Evolutionary conservation across 2,888 invertebrate genomes (phyloP).

Genomic region (Eremobia ochroleuca): DNA sequence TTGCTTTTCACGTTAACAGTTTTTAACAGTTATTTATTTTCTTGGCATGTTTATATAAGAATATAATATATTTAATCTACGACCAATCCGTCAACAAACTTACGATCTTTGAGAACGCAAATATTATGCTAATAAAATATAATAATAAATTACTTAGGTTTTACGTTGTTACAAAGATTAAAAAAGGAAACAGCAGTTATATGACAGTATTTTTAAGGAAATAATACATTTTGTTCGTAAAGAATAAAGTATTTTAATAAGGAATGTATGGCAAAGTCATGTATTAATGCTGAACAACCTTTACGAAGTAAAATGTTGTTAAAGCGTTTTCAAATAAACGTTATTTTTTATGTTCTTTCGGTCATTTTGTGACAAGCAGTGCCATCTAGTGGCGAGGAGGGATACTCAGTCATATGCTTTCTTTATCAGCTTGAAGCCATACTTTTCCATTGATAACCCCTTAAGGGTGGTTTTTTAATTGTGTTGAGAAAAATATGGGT

Average conservation of each 20-base stretch:
- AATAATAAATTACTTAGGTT: constrained; percentile 56
- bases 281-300: constrained; percentile 52
- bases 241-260: constrained; percentile 40
- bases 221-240: constrained; percentile 54
- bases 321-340: constrained; percentile 42
- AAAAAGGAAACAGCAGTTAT: constrained; percentile 66
- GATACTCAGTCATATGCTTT: constrained; percentile 11
- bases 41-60: background rate
- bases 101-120: constrained; percentile 56
- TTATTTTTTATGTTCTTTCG: constrained; percentile 25
- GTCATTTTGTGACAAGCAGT: constrained; percentile 31
- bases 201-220: constrained; percentile 75
- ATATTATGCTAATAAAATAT: constrained; percentile 53
- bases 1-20: background rate
- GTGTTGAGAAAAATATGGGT: background rate
- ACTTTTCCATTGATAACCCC: background rate
- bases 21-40: constrained; percentile 4
- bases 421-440: background rate
- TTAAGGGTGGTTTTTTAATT: background rate
- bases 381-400: constrained; percentile 42
- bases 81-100: constrained; percentile 5
- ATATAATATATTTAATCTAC: background rate
- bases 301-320: constrained; percentile 59
- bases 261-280: constrained; percentile 34
- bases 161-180: constrained; percentile 56